A percentile compares a stretch with the other conserved stretches of the same genome.
Evolutionary conservation across 2,113 vertebrate species (phyloP).

Genomic region (Ceuthmochares aereus): DNA sequence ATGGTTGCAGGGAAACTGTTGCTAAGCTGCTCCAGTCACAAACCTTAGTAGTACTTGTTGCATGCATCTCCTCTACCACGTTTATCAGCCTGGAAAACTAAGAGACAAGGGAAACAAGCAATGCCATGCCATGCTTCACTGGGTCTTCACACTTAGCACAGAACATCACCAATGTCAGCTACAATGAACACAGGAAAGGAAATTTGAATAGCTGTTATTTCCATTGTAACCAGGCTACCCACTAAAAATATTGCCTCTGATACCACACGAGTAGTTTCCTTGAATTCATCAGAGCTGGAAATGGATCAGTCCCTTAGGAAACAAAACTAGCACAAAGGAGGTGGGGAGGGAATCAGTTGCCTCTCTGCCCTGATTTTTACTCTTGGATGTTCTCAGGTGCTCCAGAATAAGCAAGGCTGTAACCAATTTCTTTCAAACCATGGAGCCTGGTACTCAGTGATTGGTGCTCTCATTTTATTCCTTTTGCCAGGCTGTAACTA

Average conservation of each 20-base stretch:
- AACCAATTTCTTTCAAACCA: neutral
- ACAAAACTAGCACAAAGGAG: neutral
- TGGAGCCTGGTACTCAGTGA: neutral
- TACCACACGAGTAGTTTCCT: neutral
- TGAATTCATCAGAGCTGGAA: neutral
- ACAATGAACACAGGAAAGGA: neutral
- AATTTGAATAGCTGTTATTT: neutral
- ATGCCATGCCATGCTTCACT: neutral
- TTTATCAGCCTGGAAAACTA: conserved; percentile 6
- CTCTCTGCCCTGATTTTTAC: neutral
- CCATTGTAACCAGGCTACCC: neutral
- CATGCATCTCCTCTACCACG: rapidly evolving
- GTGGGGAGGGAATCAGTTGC: neutral
- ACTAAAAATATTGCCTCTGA: neutral
- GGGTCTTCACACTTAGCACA: neutral
- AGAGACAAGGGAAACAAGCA: neutral
- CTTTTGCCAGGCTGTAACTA: neutral
- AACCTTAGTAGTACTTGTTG: neutral
- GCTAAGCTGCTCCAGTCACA: neutral
- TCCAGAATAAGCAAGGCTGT: neutral
- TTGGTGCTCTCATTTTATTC: neutral
- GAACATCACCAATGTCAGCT: neutral
- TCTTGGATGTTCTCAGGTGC: neutral
- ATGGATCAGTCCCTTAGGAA: neutral
- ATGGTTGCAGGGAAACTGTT: neutral